Base-by-base conservation (phyloP, 1,140 invertebrate genomes). In the Berghia stephanieae region DNA sequence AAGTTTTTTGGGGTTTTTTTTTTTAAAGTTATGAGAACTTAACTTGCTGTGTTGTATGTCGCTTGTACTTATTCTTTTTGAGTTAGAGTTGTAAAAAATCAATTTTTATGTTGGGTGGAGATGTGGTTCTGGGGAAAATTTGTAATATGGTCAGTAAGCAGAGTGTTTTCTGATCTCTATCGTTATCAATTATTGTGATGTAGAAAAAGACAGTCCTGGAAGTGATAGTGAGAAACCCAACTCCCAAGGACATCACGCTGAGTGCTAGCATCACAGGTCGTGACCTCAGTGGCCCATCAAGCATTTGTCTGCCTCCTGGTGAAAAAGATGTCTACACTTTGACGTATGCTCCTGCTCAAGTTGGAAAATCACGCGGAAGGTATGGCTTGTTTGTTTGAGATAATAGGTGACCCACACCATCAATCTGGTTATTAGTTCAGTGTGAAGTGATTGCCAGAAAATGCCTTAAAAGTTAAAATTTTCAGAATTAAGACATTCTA, bases 211-310 rank as follows among this genome's bases (percentile, higher is more conserved):
- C 81, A 13, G 52, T 86, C 18, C 10, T 89, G 31, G 86, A 88
- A 43, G 83, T 89, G 21, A 83, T 85, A 36, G 88, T 89, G 6
- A 81, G 83, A 40, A 89, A 89, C 67, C 88, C 88, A 24, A 89
- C 86, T 16, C 78, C 82, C 13, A 49, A 86, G 21, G 82, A 86
- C 2, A 81, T 89, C 4, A 83, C 78, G 2, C 75, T 89, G 18
- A 83, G 85, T 24, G 86, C 84, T 3, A 79, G 66, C 1, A 84
- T 88, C 18, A 79, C 79, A 36, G 88, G 88, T 10, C 79, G 78
- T 27, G 83, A 85, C 74, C 81, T 89, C 21, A 46, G 55, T 40
- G 88, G 88, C 10, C 81, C 82, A 16, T 46, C 76, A 27, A 81
- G 78, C 21, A 83, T 89, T 34, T 78, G 79, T 36, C 75, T 90